phyloP scores from a whole-genome alignment of 2,113 vertebrate species.

The Corythornis vintsioides region DNA sequence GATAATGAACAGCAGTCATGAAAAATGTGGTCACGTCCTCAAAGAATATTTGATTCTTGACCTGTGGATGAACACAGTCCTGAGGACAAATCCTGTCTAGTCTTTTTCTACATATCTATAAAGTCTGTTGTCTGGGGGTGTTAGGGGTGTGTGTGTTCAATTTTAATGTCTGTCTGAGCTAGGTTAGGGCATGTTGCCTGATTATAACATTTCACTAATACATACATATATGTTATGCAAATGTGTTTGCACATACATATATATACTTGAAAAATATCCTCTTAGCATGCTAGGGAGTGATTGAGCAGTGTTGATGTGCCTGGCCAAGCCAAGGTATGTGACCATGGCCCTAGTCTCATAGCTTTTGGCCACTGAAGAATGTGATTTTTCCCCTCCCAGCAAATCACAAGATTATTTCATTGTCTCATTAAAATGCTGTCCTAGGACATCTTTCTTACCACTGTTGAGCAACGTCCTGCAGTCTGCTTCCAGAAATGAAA shows the following conservation, averaged over 20 bases:
- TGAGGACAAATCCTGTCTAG: background rate
- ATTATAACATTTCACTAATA: background rate
- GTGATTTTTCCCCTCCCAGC: background rate
- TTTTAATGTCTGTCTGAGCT: background rate
- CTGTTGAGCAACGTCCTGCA: conserved; percentile 66
- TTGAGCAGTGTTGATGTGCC: background rate
- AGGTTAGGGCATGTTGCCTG: background rate
- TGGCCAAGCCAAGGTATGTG: background rate
- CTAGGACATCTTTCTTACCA: conserved; percentile 49
- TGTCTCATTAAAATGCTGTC: conserved; percentile 1
- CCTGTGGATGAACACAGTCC: background rate
- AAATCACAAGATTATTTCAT: conserved; percentile 16
- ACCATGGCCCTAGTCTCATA: background rate
- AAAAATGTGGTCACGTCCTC: background rate
- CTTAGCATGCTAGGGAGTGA: background rate
- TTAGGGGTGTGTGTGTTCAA: background rate
- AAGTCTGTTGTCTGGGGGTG: background rate
- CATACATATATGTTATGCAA: background rate
- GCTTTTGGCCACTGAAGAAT: conserved; percentile 13
- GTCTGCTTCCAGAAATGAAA: conserved; percentile 69
- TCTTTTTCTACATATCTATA: background rate
- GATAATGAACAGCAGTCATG: background rate
- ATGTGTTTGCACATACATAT: background rate
- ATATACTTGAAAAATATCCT: background rate
- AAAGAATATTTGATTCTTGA: background rate